Evolutionary conservation across 2,113 vertebrate species (phyloP).

Genomic region (Oncorhynchus mykiss): DNA sequence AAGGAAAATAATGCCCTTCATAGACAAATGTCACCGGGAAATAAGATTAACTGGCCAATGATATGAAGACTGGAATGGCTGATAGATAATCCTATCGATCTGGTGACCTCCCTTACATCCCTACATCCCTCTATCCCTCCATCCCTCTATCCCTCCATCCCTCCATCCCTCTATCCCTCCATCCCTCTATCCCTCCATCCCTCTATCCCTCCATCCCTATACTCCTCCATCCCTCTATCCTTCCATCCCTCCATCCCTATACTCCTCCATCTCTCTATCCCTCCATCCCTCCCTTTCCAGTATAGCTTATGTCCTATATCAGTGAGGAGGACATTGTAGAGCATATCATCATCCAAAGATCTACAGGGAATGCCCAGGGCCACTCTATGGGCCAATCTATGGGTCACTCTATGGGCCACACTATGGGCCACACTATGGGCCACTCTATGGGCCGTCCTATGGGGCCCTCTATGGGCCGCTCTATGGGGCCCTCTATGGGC

Average conservation of each 20-base stretch:
- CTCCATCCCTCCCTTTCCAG: not conserved
- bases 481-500: no score
- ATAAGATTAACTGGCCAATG: conserved; percentile 22
- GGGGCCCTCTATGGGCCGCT: no score
- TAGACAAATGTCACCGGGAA: conserved; percentile 14
- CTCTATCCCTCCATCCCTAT: not conserved
- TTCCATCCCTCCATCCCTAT: not conserved
- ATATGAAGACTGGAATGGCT: conserved; percentile 7
- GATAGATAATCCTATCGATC: not conserved
- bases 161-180: not conserved
- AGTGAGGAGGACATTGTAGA: not conserved
- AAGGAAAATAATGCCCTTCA: conserved; percentile 5
- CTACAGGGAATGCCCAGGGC: not conserved
- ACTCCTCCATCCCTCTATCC: no score
- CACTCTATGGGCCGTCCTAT: no score
- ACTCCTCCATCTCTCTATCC: no score
- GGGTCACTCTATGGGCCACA: no score
- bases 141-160: not conserved
- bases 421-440: no score
- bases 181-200: rapidly evolving
- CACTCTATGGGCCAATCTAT: no score
- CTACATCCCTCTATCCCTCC: not conserved
- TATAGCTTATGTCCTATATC: not conserved
- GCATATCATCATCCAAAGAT: not conserved
- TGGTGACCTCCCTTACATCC: not conserved